These are phyloP conservation scores for Heterocephalus glaber DNA, from an alignment of 2,113 vertebrate species.

Conservation along the genomic window DNA sequence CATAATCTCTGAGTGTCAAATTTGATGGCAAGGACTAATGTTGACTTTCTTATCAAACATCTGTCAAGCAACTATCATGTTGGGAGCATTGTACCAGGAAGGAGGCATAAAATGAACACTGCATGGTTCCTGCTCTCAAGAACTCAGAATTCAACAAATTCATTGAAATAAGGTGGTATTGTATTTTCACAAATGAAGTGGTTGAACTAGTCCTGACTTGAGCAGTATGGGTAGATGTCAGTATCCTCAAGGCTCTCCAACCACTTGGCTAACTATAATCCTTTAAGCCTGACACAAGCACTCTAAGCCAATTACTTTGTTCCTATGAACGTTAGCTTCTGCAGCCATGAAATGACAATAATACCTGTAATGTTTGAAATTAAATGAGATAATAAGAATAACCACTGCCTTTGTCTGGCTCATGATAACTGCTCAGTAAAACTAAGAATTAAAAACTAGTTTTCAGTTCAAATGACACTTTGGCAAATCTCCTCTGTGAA, in stretches of 20 bases:
- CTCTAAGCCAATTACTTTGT: not conserved
- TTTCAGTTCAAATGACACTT: not conserved
- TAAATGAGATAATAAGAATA: not conserved
- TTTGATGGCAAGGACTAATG: not conserved
- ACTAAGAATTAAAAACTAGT: slow-evolving; percentile 29
- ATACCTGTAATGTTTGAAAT: not conserved
- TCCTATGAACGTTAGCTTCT: slow-evolving; percentile 6
- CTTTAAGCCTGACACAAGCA: not conserved
- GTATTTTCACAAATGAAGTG: not conserved
- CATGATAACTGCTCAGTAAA: slow-evolving; percentile 30
- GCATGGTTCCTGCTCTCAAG: not conserved
- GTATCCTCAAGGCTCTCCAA: not conserved
- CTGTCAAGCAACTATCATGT: not conserved
- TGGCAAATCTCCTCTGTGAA: not conserved
- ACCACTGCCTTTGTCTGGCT: slow-evolving; percentile 20
- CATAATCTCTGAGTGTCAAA: not conserved
- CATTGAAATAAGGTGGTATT: not conserved
- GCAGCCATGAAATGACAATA: not conserved
- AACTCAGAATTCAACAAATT: not conserved
- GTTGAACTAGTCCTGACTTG: not conserved
- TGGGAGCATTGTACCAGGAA: not conserved
- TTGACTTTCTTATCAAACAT: not conserved
- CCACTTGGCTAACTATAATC: not conserved
- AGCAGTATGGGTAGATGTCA: not conserved
- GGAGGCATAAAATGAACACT: slow-evolving; percentile 11